Percentiles rank a stretch among this genome's conserved stretches.
phyloP scores from a whole-genome alignment of 2,113 vertebrate species.

The Shinisaurus crocodilurus region DNA sequence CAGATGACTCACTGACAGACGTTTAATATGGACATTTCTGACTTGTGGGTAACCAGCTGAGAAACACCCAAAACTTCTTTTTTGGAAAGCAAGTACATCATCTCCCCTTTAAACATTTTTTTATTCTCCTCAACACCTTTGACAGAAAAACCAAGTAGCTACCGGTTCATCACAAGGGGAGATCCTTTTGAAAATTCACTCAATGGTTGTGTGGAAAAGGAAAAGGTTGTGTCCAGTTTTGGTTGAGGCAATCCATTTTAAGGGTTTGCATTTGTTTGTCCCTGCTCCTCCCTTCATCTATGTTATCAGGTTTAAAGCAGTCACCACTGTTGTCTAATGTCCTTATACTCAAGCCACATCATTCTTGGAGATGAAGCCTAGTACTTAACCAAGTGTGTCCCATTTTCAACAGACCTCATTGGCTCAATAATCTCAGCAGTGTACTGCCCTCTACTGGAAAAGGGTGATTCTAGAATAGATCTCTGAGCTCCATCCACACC shows the following conservation, averaged over 20 bases:
- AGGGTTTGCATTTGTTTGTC: neutral
- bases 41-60: neutral
- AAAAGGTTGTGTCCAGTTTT: neutral
- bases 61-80: neutral
- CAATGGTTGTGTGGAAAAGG: too few species aligned
- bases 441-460: conserved; percentile 59
- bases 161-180: neutral
- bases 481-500: too few species aligned
- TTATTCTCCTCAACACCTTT: neutral
- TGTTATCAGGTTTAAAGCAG: neutral
- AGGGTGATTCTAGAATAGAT: neutral
- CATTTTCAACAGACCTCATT: neutral
- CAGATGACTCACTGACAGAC: neutral
- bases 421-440: neutral
- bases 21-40: neutral
- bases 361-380: neutral
- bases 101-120: neutral
- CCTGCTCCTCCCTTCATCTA: too few species aligned
- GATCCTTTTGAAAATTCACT: neutral
- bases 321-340: neutral
- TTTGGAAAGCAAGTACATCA: neutral
- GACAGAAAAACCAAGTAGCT: neutral
- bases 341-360: neutral
- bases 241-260: neutral
- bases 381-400: neutral